Percentiles rank a stretch among this genome's conserved stretches.
phyloP scores from a whole-genome alignment of 2,113 vertebrate species.

The Ameiurus melas region DNA sequence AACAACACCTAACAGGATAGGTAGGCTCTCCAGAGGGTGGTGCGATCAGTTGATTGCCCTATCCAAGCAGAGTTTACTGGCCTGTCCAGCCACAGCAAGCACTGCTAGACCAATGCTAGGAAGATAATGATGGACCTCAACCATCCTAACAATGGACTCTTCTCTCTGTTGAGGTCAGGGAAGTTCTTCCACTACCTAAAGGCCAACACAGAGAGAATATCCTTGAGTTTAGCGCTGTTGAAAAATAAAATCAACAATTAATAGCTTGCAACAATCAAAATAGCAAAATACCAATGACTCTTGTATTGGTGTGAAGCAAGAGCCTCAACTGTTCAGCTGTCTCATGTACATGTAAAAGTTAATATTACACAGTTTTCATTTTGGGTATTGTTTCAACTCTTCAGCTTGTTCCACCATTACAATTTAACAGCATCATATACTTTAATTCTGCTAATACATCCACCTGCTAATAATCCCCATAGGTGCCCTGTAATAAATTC shows the following conservation, averaged over 20 bases:
- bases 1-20: background rate
- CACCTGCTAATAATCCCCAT: background rate
- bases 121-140: background rate
- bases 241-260: background rate
- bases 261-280: background rate
- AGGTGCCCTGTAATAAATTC: background rate
- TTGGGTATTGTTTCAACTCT: background rate
- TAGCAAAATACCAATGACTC: background rate
- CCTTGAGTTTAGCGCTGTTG: background rate
- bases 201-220: background rate
- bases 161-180: background rate
- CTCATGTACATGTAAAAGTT: background rate
- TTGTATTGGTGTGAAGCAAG: background rate
- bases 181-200: background rate
- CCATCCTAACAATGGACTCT: background rate
- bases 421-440: background rate
- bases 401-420: background rate
- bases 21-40: background rate
- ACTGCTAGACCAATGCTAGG: background rate
- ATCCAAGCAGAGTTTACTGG: background rate
- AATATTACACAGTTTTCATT: constrained; percentile 1
- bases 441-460: background rate
- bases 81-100: background rate
- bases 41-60: background rate
- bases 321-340: background rate